Evolutionary conservation across 2,888 invertebrate genomes (phyloP), one percentile per base, ranked within the genome.

Genomic region (Trypoxylon attenuatum): DNA sequence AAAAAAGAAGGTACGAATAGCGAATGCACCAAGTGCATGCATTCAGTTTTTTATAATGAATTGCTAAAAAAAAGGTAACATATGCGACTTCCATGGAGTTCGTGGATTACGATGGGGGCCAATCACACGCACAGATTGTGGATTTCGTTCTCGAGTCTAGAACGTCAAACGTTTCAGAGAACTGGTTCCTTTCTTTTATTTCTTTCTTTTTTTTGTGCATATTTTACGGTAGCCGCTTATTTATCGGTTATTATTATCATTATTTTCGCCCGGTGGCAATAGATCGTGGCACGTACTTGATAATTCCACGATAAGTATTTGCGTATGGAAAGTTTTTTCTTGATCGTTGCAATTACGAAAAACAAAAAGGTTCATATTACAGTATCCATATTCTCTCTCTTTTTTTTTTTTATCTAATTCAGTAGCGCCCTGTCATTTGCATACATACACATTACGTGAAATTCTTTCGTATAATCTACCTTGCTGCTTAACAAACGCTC

Each of bases 91-190:
- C 63, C 59, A 53, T 29, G 58, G 58, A 59, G 56, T 59, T 61
- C 53, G 54, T 46, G 58, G 42, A 60, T 13, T 54, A 61, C 49
- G 59, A 65, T 47, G 42, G 71, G 72, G 72, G 69, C 69, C 72
- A 73, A 73, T 62, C 56, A 57, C 56, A 55, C 65, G 65, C 69
- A 72, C 63, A 70, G 63, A 49, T 54, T 51, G 51, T 45, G 54
- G 64, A 39, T 45, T 57, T 60, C 29, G 42, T 69, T 64, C 51
- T 69, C 53, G 41, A 49, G n/a, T n/a, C n/a, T n/a, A 46, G 19
- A 61, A 50, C 58, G 71, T 61, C 10, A 66, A 71, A 56, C 58
- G 53, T 65, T 67, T 53, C 38, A 23, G 22, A 58, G 47, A 60
- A 67, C 16, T 33, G 71, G 55, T 66, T 71, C 65, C 60, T 57